A percentile compares a stretch with the other conserved stretches of the same genome.
Evolutionary conservation across 1,140 invertebrate genomes (phyloP).

Genomic region (Wiebesia pumilae): DNA sequence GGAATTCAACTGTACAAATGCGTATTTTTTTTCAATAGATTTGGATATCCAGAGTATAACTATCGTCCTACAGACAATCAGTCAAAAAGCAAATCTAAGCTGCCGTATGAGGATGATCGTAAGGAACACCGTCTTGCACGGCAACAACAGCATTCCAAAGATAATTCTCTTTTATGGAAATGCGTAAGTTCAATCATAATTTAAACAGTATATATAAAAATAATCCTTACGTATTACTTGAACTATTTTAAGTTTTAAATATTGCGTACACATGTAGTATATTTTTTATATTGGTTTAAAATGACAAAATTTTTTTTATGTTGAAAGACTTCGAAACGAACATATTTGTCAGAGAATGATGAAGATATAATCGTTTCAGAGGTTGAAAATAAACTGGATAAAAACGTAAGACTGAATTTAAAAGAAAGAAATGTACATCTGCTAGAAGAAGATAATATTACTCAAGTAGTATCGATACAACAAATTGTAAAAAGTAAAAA

Average conservation of each 20-base stretch:
- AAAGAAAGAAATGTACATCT: constrained; percentile 32
- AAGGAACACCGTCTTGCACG: constrained; percentile 53
- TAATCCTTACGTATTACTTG: background rate
- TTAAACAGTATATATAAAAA: constrained; percentile 1
- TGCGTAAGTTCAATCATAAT: constrained; percentile 43
- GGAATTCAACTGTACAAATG: no score
- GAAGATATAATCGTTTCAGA: constrained; percentile 39
- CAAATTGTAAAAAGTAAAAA: constrained; percentile 42
- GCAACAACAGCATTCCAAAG: constrained; percentile 50
- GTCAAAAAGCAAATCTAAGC: constrained; percentile 52
- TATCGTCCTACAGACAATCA: constrained; percentile 58
- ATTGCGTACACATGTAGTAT: background rate
- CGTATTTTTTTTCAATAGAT: constrained; percentile 49
- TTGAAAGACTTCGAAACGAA: background rate
- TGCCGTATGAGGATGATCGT: constrained; percentile 54
- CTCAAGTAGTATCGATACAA: constrained; percentile 20
- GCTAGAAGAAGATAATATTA: background rate
- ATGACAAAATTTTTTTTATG: background rate
- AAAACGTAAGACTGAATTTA: constrained; percentile 3
- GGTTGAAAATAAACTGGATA: background rate
- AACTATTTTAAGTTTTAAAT: background rate
- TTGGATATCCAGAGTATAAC: constrained; percentile 56
- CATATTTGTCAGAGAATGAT: constrained; percentile 1
- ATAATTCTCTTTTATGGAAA: constrained; percentile 39
- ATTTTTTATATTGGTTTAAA: background rate